Conservation (phyloP, 1,140 invertebrate genomes). For the Drosophila nikananu region DNA sequence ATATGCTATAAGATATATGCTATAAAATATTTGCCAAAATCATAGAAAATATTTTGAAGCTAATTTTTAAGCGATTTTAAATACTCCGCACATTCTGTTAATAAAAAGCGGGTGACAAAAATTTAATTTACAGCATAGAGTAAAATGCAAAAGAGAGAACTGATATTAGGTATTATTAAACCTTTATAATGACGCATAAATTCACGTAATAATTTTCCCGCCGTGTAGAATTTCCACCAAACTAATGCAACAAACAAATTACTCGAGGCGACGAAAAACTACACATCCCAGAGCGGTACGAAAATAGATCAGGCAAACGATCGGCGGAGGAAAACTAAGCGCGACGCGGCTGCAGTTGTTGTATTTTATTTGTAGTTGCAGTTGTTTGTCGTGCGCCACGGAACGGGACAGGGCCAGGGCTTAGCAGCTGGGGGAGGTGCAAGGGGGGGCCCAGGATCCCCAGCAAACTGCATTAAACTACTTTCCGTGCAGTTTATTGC, state of each 20-base stretch:
- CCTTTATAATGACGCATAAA: not conserved
- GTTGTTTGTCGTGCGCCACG: slow-evolving; percentile 80
- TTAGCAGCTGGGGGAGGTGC: not conserved
- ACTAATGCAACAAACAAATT: slow-evolving; percentile 80
- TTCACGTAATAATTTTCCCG: not conserved
- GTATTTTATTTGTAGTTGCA: slow-evolving; percentile 43
- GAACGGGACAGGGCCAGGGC: not conserved
- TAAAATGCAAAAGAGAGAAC: not conserved
- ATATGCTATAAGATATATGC: too few relatives aligned
- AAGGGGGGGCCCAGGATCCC: slow-evolving; percentile 61
- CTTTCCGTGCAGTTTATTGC: slow-evolving; percentile 79
- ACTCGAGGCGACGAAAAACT: slow-evolving; percentile 77
- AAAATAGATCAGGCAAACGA: slow-evolving; percentile 80
- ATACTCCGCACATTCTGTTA: not conserved
- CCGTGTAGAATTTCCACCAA: slow-evolving; percentile 60
- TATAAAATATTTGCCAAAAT: too few relatives aligned
- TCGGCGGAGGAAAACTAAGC: slow-evolving; percentile 58
- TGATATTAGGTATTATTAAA: not conserved
- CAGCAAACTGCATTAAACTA: slow-evolving; percentile 84
- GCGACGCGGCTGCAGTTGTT: slow-evolving; percentile 34
- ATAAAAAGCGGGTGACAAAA: not conserved
- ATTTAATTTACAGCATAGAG: not conserved
- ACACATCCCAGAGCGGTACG: slow-evolving; percentile 57
- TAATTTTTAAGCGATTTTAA: not conserved
- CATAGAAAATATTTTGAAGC: not conserved